Evolutionary conservation across 2,113 vertebrate species (phyloP).

Genomic region (Turnix velox): DNA sequence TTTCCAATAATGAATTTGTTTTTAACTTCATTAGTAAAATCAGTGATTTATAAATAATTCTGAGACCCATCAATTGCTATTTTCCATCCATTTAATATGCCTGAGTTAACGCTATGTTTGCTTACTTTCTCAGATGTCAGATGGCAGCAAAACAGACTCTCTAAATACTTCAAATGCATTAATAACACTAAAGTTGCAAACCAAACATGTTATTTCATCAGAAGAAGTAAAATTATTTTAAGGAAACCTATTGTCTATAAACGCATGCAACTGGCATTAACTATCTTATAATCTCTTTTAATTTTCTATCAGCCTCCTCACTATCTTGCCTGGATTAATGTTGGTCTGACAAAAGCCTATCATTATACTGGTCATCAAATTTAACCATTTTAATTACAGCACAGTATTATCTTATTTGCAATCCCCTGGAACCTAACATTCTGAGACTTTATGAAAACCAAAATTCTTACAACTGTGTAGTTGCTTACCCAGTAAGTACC

Average conservation of each 20-base stretch:
- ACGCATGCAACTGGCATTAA: neutral
- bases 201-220: neutral
- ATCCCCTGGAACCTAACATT: neutral
- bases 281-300: neutral
- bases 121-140: neutral
- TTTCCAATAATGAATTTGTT: neutral
- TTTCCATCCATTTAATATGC: neutral
- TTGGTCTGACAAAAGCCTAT: neutral
- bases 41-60: neutral
- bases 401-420: neutral
- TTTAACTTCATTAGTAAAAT: neutral
- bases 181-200: neutral
- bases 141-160: neutral
- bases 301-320: neutral
- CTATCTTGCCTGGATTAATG: neutral
- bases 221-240: neutral
- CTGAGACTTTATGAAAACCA: conserved; percentile 1
- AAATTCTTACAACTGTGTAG: conserved; percentile 11
- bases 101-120: neutral
- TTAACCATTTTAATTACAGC: neutral
- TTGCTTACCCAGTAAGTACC: conserved; percentile 18
- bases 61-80: neutral
- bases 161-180: neutral
- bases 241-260: neutral
- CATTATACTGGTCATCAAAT: conserved; percentile 5